phyloP scores from a whole-genome alignment of 2,797 vertebrate genomes.

The Poliocrania exsul region DNA sequence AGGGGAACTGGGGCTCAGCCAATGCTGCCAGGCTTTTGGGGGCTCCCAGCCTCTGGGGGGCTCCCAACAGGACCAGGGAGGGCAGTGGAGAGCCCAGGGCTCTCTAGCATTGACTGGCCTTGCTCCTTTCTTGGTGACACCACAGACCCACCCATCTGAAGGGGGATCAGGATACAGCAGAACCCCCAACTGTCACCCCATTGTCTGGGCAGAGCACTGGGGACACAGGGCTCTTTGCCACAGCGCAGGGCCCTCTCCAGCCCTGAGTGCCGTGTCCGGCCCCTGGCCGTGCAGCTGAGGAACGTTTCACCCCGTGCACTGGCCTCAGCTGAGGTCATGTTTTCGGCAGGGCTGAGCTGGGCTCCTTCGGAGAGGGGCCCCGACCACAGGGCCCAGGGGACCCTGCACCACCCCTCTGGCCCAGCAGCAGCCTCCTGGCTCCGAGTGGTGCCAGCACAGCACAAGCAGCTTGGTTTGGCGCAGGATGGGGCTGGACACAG shows the following conservation, averaged over 20 bases:
- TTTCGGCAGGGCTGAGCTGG: background rate
- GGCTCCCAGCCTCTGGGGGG: background rate
- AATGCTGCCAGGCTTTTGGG: fast-evolving
- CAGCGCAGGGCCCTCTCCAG: background rate
- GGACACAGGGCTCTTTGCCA: background rate
- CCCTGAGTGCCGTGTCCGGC: background rate
- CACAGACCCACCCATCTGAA: fast-evolving
- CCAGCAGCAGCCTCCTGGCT: background rate
- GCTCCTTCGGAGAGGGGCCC: constrained; percentile 29
- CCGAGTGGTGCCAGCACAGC: constrained; percentile 1
- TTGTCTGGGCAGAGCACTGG: fast-evolving
- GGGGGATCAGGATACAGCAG: background rate
- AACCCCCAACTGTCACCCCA: fast-evolving
- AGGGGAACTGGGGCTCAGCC: background rate
- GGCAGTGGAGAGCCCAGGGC: background rate
- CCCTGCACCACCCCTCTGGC: constrained; percentile 29
- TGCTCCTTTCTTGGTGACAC: background rate
- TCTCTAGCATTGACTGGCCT: background rate
- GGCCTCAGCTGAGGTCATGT: constrained; percentile 61
- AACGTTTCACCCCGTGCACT: constrained; percentile 35
- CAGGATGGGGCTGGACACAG: background rate
- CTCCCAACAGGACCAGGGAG: fast-evolving
- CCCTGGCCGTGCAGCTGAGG: background rate
- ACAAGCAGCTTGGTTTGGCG: background rate
- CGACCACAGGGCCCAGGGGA: background rate